Evolutionary conservation across 2,797 vertebrate genomes (phyloP), one percentile per base, ranked within the genome.

Genomic region (Podarcis lilfordi): DNA sequence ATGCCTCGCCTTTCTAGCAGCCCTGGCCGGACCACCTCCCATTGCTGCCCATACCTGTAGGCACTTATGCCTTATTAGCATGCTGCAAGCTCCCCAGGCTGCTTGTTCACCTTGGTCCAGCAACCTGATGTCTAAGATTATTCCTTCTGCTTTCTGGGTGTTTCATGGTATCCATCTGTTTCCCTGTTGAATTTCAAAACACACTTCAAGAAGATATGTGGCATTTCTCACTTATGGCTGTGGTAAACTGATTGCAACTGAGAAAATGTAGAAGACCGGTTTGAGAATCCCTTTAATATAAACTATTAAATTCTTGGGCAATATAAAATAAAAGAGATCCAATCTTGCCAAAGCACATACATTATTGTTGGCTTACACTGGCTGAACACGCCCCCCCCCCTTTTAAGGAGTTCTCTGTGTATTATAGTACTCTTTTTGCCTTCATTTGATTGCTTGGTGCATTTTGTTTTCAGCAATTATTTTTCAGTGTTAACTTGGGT

Each of bases 401-500:
- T 55, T 55, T 55, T 55, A 55, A 55, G 13, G 50, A 55, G 50
- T 55, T 55, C 50, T 55, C 50, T 27, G 9, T 11, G 66, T 68
- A 37, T 19, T 75, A 23, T 74, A 35, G 32, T 75, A 21, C 17
- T 40, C 23, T 21, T 75, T 11, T 75, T 40, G 35, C 37, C 74
- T 40, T 43, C 74, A n/a, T 93, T 86, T 75, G 86, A 68, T 35
- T 68, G 89, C 86, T 80, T 0, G 15, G 84, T 15, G 83, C 83
- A 78, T 68, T 37, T 74, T 40, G 25, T 27, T 80, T 37, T 11
- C 75, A 81, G 86, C 86, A 87, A 80, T 43, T 86, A 89, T 85
- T 92, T 91, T 81, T 17, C 88, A 82, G 82, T 80, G 92, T 85
- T 92, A 84, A 88, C 90, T 93, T 90, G 59, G 83, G 87, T 80